Conservation (phyloP, 2,888 invertebrate species). For the Pristionchus japonicus region DNA sequence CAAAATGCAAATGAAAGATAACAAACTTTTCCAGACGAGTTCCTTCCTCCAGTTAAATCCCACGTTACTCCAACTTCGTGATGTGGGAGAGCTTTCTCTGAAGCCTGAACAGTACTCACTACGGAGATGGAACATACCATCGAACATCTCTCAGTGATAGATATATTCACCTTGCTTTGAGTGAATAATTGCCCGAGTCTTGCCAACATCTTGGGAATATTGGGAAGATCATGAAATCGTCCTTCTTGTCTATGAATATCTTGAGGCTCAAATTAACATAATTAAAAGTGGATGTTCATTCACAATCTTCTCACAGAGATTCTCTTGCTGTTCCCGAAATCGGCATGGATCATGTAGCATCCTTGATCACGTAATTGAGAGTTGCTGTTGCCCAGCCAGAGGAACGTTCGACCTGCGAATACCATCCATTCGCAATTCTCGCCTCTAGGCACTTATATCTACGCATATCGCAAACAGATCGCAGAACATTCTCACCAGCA, state of each 20-base stretch:
- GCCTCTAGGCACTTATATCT: no score
- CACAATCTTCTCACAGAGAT: background rate
- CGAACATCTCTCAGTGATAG: background rate
- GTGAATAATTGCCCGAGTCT: slow-evolving; percentile 76
- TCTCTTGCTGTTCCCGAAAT: background rate
- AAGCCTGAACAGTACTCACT: background rate
- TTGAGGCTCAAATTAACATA: slow-evolving; percentile 49
- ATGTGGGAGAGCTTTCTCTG: background rate
- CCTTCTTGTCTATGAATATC: slow-evolving; percentile 46
- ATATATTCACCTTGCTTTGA: slow-evolving; percentile 55
- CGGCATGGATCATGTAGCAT: slow-evolving; percentile 61
- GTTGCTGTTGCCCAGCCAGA: slow-evolving; percentile 73
- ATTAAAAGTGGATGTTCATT: background rate
- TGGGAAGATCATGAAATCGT: slow-evolving; percentile 64
- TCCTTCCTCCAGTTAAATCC: slow-evolving; percentile 9
- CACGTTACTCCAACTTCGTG: background rate
- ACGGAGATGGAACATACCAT: background rate
- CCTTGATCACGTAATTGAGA: slow-evolving; percentile 74
- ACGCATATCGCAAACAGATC: no score
- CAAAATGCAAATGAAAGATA: background rate
- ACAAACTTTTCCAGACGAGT: background rate
- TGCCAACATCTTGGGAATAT: no score
- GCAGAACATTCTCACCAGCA: background rate
- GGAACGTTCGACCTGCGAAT: slow-evolving; percentile 59
- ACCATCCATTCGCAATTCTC: no score